Evolutionary conservation across 2,888 invertebrate genomes (phyloP).

Genomic region (Hydroisotoma schaefferi): DNA sequence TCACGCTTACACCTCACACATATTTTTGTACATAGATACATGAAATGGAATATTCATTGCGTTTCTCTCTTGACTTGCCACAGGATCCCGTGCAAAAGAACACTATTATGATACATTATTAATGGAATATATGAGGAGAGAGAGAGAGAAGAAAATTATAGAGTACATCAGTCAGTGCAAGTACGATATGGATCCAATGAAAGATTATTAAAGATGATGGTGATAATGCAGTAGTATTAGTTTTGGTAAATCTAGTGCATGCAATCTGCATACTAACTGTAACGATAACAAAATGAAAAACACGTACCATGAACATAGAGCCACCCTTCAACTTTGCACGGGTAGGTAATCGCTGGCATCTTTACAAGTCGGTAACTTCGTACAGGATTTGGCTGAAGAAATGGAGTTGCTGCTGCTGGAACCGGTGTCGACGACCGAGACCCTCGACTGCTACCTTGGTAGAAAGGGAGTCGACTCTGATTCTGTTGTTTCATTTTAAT

Average conservation of each 20-base stretch:
- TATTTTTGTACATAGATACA: no score
- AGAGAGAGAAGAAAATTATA: no score
- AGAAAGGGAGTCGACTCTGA: not conserved
- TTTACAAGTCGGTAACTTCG: slow-evolving; percentile 35
- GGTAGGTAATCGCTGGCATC: slow-evolving; percentile 57
- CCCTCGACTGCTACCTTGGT: slow-evolving; percentile 1
- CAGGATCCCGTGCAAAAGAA: no score
- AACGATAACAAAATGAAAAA: slow-evolving; percentile 8
- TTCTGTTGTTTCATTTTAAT: slow-evolving; percentile 12
- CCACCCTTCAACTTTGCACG: slow-evolving; percentile 61
- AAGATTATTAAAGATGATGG: not conserved
- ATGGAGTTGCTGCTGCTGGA: slow-evolving; percentile 13
- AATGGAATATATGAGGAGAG: no score
- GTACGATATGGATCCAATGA: not conserved
- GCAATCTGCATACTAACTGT: not conserved
- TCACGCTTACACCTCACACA: no score
- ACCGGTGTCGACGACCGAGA: slow-evolving; percentile 30
- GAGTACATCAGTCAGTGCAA: not conserved
- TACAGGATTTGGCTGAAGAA: slow-evolving; percentile 29
- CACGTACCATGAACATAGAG: slow-evolving; percentile 60
- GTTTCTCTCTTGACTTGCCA: no score
- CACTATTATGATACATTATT: no score
- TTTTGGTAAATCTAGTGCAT: no score
- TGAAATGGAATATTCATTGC: no score
- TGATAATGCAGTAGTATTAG: not conserved